Conservation (phyloP, 2,797 vertebrate genomes). For the Phataginus tetradactyla region DNA sequence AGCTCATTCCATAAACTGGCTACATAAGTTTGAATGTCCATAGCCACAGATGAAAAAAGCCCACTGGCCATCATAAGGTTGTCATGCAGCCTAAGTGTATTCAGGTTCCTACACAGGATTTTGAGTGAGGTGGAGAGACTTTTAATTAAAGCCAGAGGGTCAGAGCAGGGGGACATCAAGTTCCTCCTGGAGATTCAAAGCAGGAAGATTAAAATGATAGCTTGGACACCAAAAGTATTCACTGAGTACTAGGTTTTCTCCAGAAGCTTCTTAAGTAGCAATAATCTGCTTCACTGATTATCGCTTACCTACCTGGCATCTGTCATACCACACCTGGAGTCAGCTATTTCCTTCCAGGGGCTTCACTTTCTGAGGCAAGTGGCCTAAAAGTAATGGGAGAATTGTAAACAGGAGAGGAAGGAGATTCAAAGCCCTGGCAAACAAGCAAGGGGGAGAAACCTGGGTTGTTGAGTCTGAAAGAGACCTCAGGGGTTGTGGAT, state of each 20-base stretch:
- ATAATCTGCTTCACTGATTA: not conserved
- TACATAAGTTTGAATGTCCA: not conserved
- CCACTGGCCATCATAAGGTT: not conserved
- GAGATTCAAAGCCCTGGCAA: not conserved
- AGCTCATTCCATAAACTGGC: not conserved
- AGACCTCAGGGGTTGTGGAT: not conserved
- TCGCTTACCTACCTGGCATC: not conserved
- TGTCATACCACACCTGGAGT: not conserved
- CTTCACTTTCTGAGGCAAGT: not conserved
- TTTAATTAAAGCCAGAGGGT: constrained; percentile 39
- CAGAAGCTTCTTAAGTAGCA: not conserved
- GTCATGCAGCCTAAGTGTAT: not conserved
- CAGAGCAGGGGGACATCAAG: not conserved
- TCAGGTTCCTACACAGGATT: not conserved
- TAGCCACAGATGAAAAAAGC: not conserved
- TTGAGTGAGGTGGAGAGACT: not conserved
- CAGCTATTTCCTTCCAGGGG: not conserved
- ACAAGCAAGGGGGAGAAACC: not conserved
- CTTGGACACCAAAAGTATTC: not conserved
- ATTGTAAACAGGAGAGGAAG: not conserved
- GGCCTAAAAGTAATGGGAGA: not conserved
- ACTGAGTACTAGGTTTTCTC: not conserved
- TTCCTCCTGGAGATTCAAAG: constrained; percentile 36
- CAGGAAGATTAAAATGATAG: not conserved
- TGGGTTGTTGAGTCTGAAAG: not conserved